Base-by-base conservation (phyloP, 2,113 vertebrate genomes). In the Proteles cristata region DNA sequence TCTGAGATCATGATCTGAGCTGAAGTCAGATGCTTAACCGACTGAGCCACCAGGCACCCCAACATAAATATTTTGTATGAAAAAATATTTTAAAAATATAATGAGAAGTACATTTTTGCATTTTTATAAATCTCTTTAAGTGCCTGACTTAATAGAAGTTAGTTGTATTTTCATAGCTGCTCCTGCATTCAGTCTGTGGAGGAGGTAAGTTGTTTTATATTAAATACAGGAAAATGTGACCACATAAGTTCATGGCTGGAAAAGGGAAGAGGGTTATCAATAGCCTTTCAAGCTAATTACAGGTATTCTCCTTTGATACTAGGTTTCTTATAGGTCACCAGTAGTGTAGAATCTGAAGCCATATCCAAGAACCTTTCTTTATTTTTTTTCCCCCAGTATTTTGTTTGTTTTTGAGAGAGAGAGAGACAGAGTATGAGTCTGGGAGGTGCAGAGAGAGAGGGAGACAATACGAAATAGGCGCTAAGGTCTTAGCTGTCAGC, bases 241-340 rank as follows among this genome's bases (percentile, higher is more conserved):
- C 71, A 82, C 19, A 66, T 5, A 50, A 25, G 14, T 93, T 55
- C 11, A 25, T 83, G 33, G 45, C 74, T 96, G 53, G n/a, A 71
- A 96, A 96, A 84, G 63, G 83, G 25, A 84, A 16, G 31, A 79
- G 53, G 71, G 39, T 58, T 88, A 90, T 96, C 83, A 53, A 79
- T 77, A 53, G 76, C 53, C 50, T 84, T 93, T 55, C 35, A 89
- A 89, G 79, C 43, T 79, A 88, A 88, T 61, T 84, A 63, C 39
- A 31, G 45, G 11, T 83, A 39, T 31, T 86, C 8, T 82, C 4
- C 66, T 77, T 77, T 84, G 77, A 71, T 83, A 73, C n/a, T 92
- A 28, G 7, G 2, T 88, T 83, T 95, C 77, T 65, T 83, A 55
- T 21, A 92, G 63, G 19, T 92, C 90, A 84, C 11, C 73, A 89